Base-by-base conservation (phyloP, 1,140 invertebrate species). In the Brachystomella parvula region DNA sequence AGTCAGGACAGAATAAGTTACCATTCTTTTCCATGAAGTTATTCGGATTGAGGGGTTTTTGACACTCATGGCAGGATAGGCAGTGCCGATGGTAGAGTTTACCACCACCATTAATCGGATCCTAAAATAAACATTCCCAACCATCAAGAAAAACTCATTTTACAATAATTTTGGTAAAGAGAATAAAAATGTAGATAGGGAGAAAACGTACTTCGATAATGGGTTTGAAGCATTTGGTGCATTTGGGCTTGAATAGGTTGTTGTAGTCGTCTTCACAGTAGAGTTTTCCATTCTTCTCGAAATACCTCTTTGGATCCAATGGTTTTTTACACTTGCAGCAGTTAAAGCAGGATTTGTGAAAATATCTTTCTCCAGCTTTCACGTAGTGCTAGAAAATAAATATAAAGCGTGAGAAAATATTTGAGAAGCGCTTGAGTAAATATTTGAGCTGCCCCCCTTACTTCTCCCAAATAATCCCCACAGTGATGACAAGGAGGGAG, bases 161-260 rank as follows among this genome's bases (percentile, higher is more conserved):
- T 24, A n/a, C 24, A 29, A 21, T 28, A 59, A 59, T 26, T 32
- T n/a, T 59, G 26, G 17, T 12, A 9, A 56, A 56, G 6, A 17
- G 26, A 17, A 32, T 31, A 28, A 12, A 30, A 59, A 12, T 26
- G 9, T 9, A 9, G 21, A 21, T 3, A 28, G 15, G 12, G 21
- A 28, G 9, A 12, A n/a, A 56, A 21, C 6, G 21, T 62, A 56
- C 82, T 63, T 80, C 77, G 9, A 31, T 59, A 6, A 87, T 87
- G 19, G 86, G 81, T 26, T 78, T 74, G 30, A 78, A 76, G 77
- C 85, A 86, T 2, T 82, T 81, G 17, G 81, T 81, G 77, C 85
- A 86, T 71, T 85, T 85, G 0, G 84, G 83, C 2, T 85, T 85
- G 77, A 86, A 86, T 76, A 83, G 80, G 33, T 80, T 78, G 73